These are phyloP conservation scores for Parapsyche elsis DNA, from an alignment of 1,140 invertebrate species.

Conservation along the genomic window DNA sequence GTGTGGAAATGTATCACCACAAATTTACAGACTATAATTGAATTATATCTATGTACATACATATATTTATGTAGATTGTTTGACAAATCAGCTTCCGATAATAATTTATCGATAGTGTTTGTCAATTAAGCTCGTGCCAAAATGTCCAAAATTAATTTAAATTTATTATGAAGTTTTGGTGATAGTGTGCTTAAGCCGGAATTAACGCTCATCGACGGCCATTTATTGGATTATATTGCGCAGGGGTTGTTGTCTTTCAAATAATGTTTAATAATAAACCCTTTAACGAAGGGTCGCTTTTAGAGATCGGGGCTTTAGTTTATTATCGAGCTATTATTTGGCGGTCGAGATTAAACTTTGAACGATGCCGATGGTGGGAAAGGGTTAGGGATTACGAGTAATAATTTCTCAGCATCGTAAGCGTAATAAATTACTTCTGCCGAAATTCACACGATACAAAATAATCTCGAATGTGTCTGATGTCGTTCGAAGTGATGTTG, in stretches of 20 bases:
- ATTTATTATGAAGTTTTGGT: background rate
- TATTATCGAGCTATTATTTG: slow-evolving; percentile 18
- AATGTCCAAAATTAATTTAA: no score
- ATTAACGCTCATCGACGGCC: background rate
- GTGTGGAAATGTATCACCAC: no score
- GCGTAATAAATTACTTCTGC: background rate
- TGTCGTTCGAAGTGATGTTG: no score
- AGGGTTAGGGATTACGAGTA: background rate
- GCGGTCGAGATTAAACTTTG: background rate
- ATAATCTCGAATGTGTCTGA: no score
- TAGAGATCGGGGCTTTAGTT: background rate
- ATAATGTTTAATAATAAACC: slow-evolving; percentile 4
- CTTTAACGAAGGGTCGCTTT: slow-evolving; percentile 31
- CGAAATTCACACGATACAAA: background rate
- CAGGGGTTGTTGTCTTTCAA: background rate
- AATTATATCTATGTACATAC: no score
- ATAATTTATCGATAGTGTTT: no score
- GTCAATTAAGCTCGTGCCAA: no score
- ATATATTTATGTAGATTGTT: no score
- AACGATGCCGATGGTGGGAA: background rate
- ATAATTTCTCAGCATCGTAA: background rate
- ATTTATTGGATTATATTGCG: background rate
- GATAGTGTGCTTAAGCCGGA: background rate
- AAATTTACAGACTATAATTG: background rate
- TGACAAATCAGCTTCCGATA: no score